Conservation (phyloP, 2,113 vertebrate genomes). For the Campylorhamphus procurvoides region DNA sequence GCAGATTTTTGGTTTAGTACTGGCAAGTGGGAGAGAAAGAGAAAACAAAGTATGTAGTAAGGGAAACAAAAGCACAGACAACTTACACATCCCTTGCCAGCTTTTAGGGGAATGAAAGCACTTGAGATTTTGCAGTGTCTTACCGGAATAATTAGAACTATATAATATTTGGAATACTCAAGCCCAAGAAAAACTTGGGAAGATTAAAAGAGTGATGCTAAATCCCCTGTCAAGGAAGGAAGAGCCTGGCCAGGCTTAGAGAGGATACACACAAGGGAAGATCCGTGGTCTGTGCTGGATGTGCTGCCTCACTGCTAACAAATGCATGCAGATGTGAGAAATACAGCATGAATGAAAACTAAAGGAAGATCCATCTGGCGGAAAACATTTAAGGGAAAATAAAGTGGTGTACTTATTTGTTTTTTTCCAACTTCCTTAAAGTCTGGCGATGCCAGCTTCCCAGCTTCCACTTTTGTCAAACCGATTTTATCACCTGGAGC, state of each 20-base stretch:
- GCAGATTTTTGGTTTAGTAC: constrained; percentile 30
- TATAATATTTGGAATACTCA: constrained; percentile 36
- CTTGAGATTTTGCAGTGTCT: constrained; percentile 20
- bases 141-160: constrained; percentile 26
- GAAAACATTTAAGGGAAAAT: not conserved
- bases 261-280: not conserved
- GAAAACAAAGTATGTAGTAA: constrained; percentile 46
- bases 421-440: not conserved
- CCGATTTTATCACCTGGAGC: not conserved
- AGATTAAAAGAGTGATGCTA: not conserved
- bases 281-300: not conserved
- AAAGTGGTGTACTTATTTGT: not conserved
- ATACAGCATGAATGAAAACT: not conserved
- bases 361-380: not conserved
- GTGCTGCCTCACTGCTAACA: not conserved
- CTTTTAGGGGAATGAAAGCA: constrained; percentile 40
- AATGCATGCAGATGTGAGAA: not conserved
- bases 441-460: not conserved
- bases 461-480: not conserved
- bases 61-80: constrained; percentile 40
- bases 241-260: not conserved
- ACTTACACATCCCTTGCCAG: constrained; percentile 35
- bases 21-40: constrained; percentile 32
- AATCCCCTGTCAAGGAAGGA: constrained; percentile 10
- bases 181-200: constrained; percentile 1